A percentile compares a stretch with the other conserved stretches of the same genome.
Conservation (phyloP, 2,888 invertebrate species). For the Helicoverpa assulta region DNA sequence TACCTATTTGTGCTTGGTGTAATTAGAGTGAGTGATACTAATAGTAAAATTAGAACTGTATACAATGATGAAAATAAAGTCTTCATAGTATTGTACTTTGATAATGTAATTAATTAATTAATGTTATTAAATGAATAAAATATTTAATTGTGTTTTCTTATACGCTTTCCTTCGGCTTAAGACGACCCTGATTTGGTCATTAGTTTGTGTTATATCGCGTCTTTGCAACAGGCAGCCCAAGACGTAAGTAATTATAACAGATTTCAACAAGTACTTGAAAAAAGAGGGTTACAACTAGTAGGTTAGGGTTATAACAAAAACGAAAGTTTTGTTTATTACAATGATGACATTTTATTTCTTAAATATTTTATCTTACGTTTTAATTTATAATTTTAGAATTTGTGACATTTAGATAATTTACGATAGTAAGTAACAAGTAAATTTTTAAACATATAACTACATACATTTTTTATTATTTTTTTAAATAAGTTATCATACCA, state of each 20-base stretch:
- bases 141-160: constrained; percentile 32
- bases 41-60: constrained; percentile 14
- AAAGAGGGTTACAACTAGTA: not conserved
- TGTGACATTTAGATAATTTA: constrained; percentile 68
- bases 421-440: constrained; percentile 64
- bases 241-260: too few relatives aligned
- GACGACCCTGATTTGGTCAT: too few relatives aligned
- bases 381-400: constrained; percentile 67
- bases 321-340: constrained; percentile 56
- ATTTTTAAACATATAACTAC: constrained; percentile 66
- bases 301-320: not conserved
- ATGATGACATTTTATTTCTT: constrained; percentile 69
- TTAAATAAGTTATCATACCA: constrained; percentile 47
- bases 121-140: constrained; percentile 29
- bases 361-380: constrained; percentile 64
- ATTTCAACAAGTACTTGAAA: too few relatives aligned
- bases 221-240: too few relatives aligned
- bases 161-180: not conserved
- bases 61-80: constrained; percentile 24
- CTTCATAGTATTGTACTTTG: constrained; percentile 50
- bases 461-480: constrained; percentile 54
- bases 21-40: constrained; percentile 49
- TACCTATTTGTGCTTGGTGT: constrained; percentile 18
- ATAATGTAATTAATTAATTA: constrained; percentile 34
- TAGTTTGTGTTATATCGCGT: not conserved